Conservation (phyloP, 2,113 vertebrate genomes). For the Salvator merianae region DNA sequence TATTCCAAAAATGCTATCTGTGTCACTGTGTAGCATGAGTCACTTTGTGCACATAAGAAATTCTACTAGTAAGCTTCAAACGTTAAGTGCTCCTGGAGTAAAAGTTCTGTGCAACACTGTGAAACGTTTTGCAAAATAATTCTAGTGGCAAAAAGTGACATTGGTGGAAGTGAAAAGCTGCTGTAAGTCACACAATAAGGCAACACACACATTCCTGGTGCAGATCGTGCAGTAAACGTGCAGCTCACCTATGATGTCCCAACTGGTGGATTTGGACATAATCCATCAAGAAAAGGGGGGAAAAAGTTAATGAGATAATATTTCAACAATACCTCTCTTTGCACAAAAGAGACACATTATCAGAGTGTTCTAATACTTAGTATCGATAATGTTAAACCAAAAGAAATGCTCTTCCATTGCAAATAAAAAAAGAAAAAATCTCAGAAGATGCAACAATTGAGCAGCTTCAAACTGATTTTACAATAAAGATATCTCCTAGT, state of each 20-base stretch:
- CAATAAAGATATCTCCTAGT: neutral
- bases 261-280: conserved; percentile 76
- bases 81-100: conserved; percentile 36
- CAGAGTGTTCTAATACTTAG: neutral
- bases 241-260: conserved; percentile 81
- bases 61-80: conserved; percentile 45
- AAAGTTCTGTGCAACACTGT: conserved; percentile 61
- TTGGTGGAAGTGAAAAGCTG: conserved; percentile 80
- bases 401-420: neutral
- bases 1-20: conserved; percentile 3
- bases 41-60: neutral
- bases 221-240: conserved; percentile 83
- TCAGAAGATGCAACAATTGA: neutral
- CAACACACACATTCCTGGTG: conserved; percentile 81
- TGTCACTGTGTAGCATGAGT: neutral
- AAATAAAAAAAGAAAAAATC: conserved; percentile 10
- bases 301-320: conserved; percentile 69
- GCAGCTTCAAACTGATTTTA: neutral
- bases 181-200: conserved; percentile 77
- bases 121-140: conserved; percentile 66
- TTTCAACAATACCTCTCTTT: conserved; percentile 5
- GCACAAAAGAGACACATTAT: conserved; percentile 2
- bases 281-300: conserved; percentile 75
- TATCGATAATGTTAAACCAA: neutral
- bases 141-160: conserved; percentile 77